Base-by-base conservation (phyloP, 53 echinoderm and acorn worm genomes). In the Holothuria scabra region DNA sequence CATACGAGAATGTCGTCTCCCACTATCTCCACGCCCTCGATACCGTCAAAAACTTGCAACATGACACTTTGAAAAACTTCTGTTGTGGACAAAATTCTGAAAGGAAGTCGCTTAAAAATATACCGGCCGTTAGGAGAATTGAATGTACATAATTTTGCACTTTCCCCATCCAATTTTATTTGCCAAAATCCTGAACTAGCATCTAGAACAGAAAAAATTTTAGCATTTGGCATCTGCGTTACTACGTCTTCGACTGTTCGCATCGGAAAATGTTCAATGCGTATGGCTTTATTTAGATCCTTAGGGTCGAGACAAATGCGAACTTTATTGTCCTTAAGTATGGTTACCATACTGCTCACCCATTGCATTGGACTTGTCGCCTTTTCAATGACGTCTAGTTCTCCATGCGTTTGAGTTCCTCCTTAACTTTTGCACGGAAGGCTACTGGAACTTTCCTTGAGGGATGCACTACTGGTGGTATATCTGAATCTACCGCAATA, bases 1-100 rank as follows among this genome's bases (percentile, higher is more conserved):
- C 85, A 91, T 13, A 91, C 68, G 30, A 91, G 46, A 19, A 88
- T 85, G 38, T 91, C 91, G 56, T 91, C 91, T 60, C 69, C 67
- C 16, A 89, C 60, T 7, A 89, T 76, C 48, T 89, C 85, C 12
- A 80, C 81, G 18, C 89, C 89, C 26, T 85, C 76, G 31, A 85
- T 71, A 19, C 80, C 67, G 22, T 89, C 70, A 52, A 89, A 86
- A 18, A 79, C 65, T 44, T 78, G 69, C 5, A 67, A 67, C 89
- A 89, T 83, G 48, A 49, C 58, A 25, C 74, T 70, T 33, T 91
- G 91, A 56, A 87, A 91, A 30, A 90, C 63, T 66, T 91, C 84
- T 23, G 83, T 75, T 14, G 91, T 87, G 12, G 91, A 84, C 8
- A 62, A 81, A 18, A 91, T 87, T 9, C 91, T 69, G 29, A 87